Percentiles rank a stretch among this genome's conserved stretches.
phyloP scores from a whole-genome alignment of 2,888 invertebrate genomes.

The Liodrosophila aerea region DNA sequence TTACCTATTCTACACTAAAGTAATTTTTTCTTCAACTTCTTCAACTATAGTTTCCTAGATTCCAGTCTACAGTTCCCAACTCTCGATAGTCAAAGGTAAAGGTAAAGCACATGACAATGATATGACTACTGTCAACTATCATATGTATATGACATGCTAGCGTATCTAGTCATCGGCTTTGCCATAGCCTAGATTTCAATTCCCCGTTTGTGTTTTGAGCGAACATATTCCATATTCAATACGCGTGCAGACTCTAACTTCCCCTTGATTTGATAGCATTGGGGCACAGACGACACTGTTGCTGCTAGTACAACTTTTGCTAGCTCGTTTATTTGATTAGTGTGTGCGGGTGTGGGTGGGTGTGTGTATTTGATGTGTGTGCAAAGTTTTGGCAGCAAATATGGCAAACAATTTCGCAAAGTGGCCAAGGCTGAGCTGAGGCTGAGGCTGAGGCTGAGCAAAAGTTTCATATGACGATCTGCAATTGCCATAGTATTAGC shows the following conservation, averaged over 20 bases:
- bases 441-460: slow-evolving; percentile 49
- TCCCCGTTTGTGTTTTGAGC: slow-evolving; percentile 40
- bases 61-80: too few species aligned
- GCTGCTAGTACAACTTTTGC: slow-evolving; percentile 32
- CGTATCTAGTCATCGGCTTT: too few species aligned
- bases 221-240: slow-evolving; percentile 72
- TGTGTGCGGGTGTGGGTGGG: slow-evolving; percentile 14
- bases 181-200: too few species aligned
- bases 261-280: neutral
- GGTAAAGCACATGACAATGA: too few species aligned
- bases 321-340: slow-evolving; percentile 70
- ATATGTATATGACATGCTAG: too few species aligned
- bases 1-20: too few species aligned
- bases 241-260: slow-evolving; percentile 44
- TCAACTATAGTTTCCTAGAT: too few species aligned
- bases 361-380: slow-evolving; percentile 8
- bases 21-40: too few species aligned
- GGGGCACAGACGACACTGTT: neutral
- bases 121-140: slow-evolving; percentile 17
- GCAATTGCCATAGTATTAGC: slow-evolving; percentile 58
- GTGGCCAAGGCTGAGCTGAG: slow-evolving; percentile 59
- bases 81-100: too few species aligned
- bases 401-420: slow-evolving; percentile 77
- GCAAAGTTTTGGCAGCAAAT: slow-evolving; percentile 71
- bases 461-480: slow-evolving; percentile 64